Conservation (phyloP, 2,888 invertebrate species). For the Drosophila greeni region DNA sequence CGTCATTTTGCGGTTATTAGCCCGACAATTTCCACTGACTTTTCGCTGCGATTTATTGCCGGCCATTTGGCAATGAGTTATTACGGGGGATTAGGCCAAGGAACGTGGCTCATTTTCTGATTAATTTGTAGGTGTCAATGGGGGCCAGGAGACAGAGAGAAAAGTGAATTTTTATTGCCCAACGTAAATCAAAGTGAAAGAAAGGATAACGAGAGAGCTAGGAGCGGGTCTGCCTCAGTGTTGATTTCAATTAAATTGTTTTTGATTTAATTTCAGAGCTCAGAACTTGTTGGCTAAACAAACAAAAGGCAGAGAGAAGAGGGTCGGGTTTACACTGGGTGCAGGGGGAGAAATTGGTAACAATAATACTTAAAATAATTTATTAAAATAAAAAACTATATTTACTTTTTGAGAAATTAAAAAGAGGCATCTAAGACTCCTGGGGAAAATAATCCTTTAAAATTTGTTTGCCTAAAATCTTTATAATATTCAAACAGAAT, state of each 20-base stretch:
- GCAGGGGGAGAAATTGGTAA: not conserved
- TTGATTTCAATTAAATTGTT: slow-evolving; percentile 41
- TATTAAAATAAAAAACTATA: not conserved
- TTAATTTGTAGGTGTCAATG: slow-evolving; percentile 69
- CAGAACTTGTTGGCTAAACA: slow-evolving; percentile 35
- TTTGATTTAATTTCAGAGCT: slow-evolving; percentile 38
- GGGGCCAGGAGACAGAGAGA: slow-evolving; percentile 29
- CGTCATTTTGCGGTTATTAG: slow-evolving; percentile 51
- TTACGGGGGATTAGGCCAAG: slow-evolving; percentile 58
- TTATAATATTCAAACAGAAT: no score
- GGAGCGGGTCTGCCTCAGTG: slow-evolving; percentile 5
- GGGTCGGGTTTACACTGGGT: slow-evolving; percentile 16
- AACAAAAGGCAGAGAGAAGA: slow-evolving; percentile 22
- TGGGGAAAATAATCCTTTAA: fast-evolving
- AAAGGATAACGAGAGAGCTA: slow-evolving; percentile 27
- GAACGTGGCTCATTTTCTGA: slow-evolving; percentile 48
- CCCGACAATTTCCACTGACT: slow-evolving; percentile 43
- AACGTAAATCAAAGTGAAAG: slow-evolving; percentile 41
- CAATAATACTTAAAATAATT: not conserved
- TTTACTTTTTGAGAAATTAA: fast-evolving
- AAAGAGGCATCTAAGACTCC: not conserved
- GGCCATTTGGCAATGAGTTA: slow-evolving; percentile 60
- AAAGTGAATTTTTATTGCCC: slow-evolving; percentile 66
- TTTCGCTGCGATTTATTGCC: slow-evolving; percentile 38
- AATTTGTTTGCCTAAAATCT: no score